Base-by-base conservation (phyloP, 2,888 invertebrate genomes). In the Rhyacophila evoluta region DNA sequence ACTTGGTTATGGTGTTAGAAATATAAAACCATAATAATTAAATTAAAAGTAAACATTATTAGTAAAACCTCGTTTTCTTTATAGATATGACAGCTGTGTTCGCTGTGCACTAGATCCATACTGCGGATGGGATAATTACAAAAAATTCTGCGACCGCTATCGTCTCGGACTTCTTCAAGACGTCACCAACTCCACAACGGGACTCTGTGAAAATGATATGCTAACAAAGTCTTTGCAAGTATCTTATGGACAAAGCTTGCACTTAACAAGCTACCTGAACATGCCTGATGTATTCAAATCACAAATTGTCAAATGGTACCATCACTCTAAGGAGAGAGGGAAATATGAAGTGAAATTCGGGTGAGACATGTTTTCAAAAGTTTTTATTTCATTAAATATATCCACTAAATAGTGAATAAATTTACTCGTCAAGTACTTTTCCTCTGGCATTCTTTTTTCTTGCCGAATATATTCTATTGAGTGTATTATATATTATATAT, bases 101-200 rank as follows among this genome's bases (percentile, higher is more conserved):
- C 89, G 91, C 2, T 93, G 93, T 85, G 91, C 92, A 11, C 86
- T 91, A 77, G 93, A 93, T 84, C 93, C 93, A 0, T 92, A 93
- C 84, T 93, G 93, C 84, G 93, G 93, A n/a, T 93, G 93, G 93
- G 93, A 93, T 84, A 91, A 91, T 83, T 91, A 92, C 84, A 88
- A 89, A 0, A 90, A 89, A 0, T 87, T 88, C 10, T 92, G 92
- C 84, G 89, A 90, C 73, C 89, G 91, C 0, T 33, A 33, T 6
- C 29, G 29, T 2, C 29, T 6, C 4, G 90, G 88, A 1, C 85
- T 92, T 6, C 87, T 92, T 15, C 92, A 92, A 84, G 92, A 92
- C 83, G 91, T 92, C 0, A 91, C 91, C 15, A 92, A 92, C 84
- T 90, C 91, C 5, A 91, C 91, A 0, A 89, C 91, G 2, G 89